phyloP scores from a whole-genome alignment of 2,797 vertebrate genomes.

The Sebastes minor region DNA sequence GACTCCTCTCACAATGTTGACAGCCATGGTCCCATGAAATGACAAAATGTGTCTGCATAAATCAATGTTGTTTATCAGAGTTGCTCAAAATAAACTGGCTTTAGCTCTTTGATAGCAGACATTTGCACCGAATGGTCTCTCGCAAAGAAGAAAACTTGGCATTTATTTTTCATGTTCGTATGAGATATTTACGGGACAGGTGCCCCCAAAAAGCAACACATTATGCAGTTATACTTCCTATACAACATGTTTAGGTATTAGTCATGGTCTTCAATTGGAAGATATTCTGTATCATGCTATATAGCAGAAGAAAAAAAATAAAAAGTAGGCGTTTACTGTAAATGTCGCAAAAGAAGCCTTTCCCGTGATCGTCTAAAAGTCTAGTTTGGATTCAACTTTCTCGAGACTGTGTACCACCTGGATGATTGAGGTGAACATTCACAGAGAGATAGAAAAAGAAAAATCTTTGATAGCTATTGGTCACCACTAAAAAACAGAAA shows the following conservation, averaged over 20 bases:
- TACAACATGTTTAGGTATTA: neutral
- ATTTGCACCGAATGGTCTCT: neutral
- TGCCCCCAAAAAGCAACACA: neutral
- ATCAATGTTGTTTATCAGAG: conserved; percentile 20
- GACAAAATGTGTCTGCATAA: conserved; percentile 37
- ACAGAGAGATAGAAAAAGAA: neutral
- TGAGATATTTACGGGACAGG: neutral
- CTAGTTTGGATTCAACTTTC: neutral
- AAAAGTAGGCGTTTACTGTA: neutral
- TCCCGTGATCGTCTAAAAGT: neutral
- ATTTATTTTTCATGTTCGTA: neutral
- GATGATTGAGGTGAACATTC: neutral
- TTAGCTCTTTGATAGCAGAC: conserved; percentile 15
- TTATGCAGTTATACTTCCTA: neutral
- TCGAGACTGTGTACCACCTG: neutral
- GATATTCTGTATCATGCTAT: neutral
- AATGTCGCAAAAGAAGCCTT: neutral
- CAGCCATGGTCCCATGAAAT: conserved; percentile 22
- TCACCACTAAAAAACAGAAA: neutral
- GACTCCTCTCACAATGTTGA: conserved; percentile 16
- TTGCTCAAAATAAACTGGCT: conserved; percentile 21
- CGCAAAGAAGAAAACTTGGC: neutral
- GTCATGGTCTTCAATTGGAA: neutral
- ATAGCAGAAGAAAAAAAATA: neutral
- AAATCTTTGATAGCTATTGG: neutral